Conservation (phyloP, 92 coral and sea anemone species). For the Paragorgia papillata region DNA sequence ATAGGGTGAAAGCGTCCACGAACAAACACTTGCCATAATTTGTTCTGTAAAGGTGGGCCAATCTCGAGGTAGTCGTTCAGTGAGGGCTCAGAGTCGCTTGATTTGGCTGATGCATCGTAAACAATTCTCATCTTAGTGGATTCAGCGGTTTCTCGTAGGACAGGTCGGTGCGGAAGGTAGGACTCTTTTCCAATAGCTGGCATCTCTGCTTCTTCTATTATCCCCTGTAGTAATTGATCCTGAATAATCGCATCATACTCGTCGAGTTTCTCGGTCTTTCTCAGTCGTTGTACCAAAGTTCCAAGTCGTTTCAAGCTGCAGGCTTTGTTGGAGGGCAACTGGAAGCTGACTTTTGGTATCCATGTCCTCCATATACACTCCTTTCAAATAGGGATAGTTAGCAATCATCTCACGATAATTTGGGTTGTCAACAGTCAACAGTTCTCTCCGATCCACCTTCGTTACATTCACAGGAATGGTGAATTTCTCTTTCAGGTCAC, state of each 20-base stretch:
- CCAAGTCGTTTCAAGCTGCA: no score
- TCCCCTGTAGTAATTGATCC: slow-evolving; percentile 51
- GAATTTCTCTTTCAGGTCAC: slow-evolving; percentile 27
- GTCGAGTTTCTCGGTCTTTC: slow-evolving; percentile 40
- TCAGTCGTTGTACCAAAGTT: slow-evolving; percentile 25
- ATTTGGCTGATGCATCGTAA: slow-evolving; percentile 63
- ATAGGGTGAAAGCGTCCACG: slow-evolving; percentile 64
- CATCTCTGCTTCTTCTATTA: slow-evolving; percentile 63
- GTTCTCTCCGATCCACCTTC: slow-evolving; percentile 45
- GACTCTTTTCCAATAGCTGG: slow-evolving; percentile 58
- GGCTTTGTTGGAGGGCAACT: slow-evolving; percentile 51
- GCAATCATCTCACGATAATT: neutral
- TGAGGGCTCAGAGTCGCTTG: slow-evolving; percentile 35
- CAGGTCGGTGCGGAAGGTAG: slow-evolving; percentile 69
- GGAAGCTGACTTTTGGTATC: slow-evolving; percentile 9
- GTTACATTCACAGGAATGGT: slow-evolving; percentile 45
- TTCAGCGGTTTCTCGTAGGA: slow-evolving; percentile 55
- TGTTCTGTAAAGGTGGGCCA: slow-evolving; percentile 43
- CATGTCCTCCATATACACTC: slow-evolving; percentile 27
- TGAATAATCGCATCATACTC: slow-evolving; percentile 60
- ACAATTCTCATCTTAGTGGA: slow-evolving; percentile 23
- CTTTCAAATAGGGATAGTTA: slow-evolving; percentile 35
- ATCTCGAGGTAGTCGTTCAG: slow-evolving; percentile 45
- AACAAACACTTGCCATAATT: slow-evolving; percentile 60
- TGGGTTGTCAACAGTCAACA: slow-evolving; percentile 43